phyloP scores from a whole-genome alignment of 2,888 invertebrate genomes.

The Eilema caniola region DNA sequence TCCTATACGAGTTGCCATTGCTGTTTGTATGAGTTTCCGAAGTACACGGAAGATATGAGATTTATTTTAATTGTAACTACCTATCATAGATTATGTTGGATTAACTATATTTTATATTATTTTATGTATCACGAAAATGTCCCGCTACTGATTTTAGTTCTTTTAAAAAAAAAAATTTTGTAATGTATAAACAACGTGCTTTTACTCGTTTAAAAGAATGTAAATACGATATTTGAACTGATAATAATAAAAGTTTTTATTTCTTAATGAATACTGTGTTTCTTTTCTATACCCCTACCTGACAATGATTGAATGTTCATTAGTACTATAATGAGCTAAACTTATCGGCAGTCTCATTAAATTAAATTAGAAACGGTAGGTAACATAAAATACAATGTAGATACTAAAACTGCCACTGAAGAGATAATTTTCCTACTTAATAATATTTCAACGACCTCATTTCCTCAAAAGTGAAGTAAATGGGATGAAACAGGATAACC shows the following conservation, averaged over 20 bases:
- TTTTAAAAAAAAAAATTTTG: conserved; percentile 63
- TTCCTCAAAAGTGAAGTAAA: conserved; percentile 19
- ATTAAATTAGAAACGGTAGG: conserved; percentile 20
- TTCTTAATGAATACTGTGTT: conserved; percentile 79
- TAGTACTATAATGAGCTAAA: neutral
- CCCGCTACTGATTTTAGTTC: conserved; percentile 68
- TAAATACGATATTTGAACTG: conserved; percentile 88
- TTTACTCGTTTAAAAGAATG: conserved; percentile 86
- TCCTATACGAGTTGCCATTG: conserved; percentile 76
- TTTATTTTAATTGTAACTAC: conserved; percentile 70
- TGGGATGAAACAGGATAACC: conserved; percentile 28
- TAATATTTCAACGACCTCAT: conserved; percentile 24
- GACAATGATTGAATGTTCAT: neutral
- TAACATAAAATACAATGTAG: neutral
- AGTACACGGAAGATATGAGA: conserved; percentile 65
- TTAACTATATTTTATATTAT: conserved; percentile 66
- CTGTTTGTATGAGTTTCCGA: conserved; percentile 58
- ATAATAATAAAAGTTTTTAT: conserved; percentile 87
- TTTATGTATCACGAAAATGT: conserved; percentile 71
- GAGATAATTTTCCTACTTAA: conserved; percentile 18
- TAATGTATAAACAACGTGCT: conserved; percentile 84
- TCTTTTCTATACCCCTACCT: conserved; percentile 20
- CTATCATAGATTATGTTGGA: conserved; percentile 65
- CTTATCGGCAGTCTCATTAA: conserved; percentile 26
- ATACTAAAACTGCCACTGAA: neutral